A percentile compares a stretch with the other conserved stretches of the same genome.
Evolutionary conservation across 2,797 vertebrate genomes (phyloP).

Genomic region (Enteromius treurensis): DNA sequence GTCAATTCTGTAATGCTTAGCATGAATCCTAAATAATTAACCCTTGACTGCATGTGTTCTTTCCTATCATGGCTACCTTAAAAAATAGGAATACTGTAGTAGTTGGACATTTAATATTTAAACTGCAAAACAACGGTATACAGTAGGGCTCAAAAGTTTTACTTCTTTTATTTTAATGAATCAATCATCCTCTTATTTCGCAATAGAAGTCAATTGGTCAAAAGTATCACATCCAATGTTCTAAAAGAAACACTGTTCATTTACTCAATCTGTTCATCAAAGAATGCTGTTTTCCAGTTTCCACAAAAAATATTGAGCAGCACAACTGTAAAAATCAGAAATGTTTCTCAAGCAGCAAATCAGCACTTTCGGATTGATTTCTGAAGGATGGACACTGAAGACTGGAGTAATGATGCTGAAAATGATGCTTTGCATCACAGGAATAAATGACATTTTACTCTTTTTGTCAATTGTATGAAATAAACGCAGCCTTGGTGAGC

Average conservation of each 20-base stretch:
- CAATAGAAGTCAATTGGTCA: background rate
- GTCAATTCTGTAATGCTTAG: background rate
- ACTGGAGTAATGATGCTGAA: background rate
- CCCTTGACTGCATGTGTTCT: background rate
- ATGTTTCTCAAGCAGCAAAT: background rate
- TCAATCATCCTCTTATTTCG: background rate
- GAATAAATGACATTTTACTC: background rate
- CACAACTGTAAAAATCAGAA: background rate
- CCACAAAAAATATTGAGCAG: background rate
- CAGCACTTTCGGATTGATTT: background rate
- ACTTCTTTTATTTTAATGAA: no score
- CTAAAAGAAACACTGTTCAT: background rate
- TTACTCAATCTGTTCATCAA: background rate
- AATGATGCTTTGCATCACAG: background rate
- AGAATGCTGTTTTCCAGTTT: background rate
- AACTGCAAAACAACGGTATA: background rate
- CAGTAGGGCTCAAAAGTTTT: background rate
- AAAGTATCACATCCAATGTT: background rate
- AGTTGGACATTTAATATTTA: background rate
- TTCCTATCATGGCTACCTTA: background rate
- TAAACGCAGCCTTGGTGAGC: background rate
- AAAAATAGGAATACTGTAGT: background rate
- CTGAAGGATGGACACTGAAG: slow-evolving; percentile 1
- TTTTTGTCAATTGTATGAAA: background rate
- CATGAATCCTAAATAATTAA: background rate